phyloP scores from a whole-genome alignment of 2,113 vertebrate species.

The Megaceryle maxima region DNA sequence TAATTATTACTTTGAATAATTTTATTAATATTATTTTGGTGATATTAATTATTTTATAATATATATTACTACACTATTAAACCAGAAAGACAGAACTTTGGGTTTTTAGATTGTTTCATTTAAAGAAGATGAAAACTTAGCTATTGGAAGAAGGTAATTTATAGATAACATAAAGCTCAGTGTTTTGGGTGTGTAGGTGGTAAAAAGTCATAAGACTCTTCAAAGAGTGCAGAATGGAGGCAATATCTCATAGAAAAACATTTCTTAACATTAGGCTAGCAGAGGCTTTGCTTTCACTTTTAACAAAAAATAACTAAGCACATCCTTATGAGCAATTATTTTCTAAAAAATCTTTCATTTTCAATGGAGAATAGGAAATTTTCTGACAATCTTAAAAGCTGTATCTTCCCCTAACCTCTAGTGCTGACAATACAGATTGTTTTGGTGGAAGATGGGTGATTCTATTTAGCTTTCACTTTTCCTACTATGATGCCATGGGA shows the following conservation, averaged over 20 bases:
- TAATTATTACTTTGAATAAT: too few relatives aligned
- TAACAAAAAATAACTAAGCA: neutral
- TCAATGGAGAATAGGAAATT: neutral
- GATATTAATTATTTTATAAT: too few relatives aligned
- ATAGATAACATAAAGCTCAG: neutral
- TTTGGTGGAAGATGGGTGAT: neutral
- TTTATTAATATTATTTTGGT: too few relatives aligned
- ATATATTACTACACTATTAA: neutral
- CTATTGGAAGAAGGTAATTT: neutral
- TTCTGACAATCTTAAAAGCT: neutral
- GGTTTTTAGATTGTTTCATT: neutral
- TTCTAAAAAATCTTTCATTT: constrained; percentile 20
- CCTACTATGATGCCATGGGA: neutral
- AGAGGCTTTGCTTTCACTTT: neutral
- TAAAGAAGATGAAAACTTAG: neutral
- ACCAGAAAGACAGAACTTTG: neutral
- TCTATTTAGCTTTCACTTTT: neutral
- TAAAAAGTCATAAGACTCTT: neutral
- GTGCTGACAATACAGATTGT: neutral
- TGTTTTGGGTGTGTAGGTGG: neutral
- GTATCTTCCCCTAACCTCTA: neutral
- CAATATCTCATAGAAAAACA: neutral
- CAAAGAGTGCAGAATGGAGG: neutral
- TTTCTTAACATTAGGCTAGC: neutral
- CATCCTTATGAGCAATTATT: neutral